A percentile compares a stretch with the other conserved stretches of the same genome.
Conservation (phyloP, 2,113 vertebrate genomes). For the Sarotherodon lohbergeri region DNA sequence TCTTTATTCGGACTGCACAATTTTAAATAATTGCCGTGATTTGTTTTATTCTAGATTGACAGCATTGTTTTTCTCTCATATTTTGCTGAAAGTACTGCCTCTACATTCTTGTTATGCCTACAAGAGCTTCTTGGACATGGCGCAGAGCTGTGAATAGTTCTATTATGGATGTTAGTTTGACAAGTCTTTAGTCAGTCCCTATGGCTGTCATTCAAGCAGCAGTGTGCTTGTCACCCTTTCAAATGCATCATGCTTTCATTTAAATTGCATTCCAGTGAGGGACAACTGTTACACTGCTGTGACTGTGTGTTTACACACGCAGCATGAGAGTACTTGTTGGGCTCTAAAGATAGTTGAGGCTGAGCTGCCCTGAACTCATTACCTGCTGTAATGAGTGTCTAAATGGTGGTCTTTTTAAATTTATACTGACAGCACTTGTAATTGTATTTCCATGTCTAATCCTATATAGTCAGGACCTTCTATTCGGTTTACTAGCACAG, state of each 20-base stretch:
- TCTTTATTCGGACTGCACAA: neutral
- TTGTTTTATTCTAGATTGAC: neutral
- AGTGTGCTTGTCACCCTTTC: conserved; percentile 7
- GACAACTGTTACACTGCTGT: neutral
- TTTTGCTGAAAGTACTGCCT: neutral
- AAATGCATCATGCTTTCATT: conserved; percentile 18
- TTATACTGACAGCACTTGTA: neutral
- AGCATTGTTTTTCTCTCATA: neutral
- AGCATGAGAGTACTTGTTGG: neutral
- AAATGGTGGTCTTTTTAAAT: neutral
- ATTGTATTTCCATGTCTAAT: neutral
- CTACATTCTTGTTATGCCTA: neutral
- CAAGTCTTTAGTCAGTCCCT: conserved; percentile 17
- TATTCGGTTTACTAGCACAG: neutral
- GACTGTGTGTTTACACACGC: neutral
- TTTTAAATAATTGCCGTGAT: neutral
- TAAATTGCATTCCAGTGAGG: neutral
- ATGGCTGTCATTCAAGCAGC: conserved; percentile 35
- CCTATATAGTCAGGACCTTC: neutral
- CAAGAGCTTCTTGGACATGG: neutral
- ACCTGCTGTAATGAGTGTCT: neutral
- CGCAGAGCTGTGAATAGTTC: neutral
- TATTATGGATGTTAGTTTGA: neutral
- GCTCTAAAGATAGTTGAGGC: neutral
- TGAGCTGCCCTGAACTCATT: neutral